These are phyloP conservation scores for Zapus hudsonius DNA, from an alignment of 2,113 vertebrate genomes.

Conservation along the genomic window DNA sequence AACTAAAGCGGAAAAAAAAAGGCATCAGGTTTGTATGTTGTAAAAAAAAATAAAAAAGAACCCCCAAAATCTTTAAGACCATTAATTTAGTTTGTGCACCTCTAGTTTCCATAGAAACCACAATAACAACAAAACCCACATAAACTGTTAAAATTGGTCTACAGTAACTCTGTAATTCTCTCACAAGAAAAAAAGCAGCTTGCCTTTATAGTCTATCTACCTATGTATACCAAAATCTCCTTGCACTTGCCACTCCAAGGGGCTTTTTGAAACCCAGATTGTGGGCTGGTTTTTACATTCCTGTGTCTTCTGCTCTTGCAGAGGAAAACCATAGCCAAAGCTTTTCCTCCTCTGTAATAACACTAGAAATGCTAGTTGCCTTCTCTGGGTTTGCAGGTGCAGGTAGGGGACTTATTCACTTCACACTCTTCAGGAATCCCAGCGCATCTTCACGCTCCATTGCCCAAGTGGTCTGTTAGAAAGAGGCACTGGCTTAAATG, in stretches of 20 bases:
- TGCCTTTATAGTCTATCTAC: slow-evolving; percentile 80
- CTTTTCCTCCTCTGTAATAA: slow-evolving; percentile 86
- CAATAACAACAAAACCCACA: neutral
- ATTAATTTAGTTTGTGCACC: slow-evolving; percentile 66
- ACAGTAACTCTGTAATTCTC: neutral
- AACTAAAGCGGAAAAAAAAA: too few species aligned
- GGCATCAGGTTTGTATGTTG: too few species aligned
- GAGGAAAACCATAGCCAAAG: slow-evolving; percentile 46
- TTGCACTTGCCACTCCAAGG: slow-evolving; percentile 89
- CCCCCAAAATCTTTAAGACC: neutral
- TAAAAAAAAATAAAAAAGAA: neutral
- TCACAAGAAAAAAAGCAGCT: slow-evolving; percentile 75
- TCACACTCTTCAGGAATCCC: slow-evolving; percentile 71
- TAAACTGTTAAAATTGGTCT: neutral
- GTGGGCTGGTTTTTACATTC: neutral
- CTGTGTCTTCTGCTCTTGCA: slow-evolving; percentile 51
- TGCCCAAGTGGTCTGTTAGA: slow-evolving; percentile 64
- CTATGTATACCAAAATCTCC: slow-evolving; percentile 89
- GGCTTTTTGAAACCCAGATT: slow-evolving; percentile 77
- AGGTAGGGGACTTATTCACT: slow-evolving; percentile 67
- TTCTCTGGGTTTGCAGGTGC: slow-evolving; percentile 61
- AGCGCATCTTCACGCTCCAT: slow-evolving; percentile 69
- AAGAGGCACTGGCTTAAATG: slow-evolving; percentile 87
- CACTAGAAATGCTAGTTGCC: slow-evolving; percentile 74
- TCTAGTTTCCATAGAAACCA: slow-evolving; percentile 82